These are phyloP conservation scores for Myocastor coypus DNA, from an alignment of 2,113 vertebrate genomes.

Conservation along the genomic window DNA sequence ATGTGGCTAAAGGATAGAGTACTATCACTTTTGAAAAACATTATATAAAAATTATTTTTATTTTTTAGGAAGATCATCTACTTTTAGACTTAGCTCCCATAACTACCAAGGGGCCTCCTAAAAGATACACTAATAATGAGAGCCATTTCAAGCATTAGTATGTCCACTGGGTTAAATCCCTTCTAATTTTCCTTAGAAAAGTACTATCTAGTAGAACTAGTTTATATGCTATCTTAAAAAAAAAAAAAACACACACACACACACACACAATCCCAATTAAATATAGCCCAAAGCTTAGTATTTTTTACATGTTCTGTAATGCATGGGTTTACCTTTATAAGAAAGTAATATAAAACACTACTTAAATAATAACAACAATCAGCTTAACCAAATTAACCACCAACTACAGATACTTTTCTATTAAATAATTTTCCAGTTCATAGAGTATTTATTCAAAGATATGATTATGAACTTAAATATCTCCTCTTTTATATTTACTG, in stretches of 20 bases:
- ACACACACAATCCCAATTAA: not conserved
- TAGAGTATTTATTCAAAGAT: conserved; percentile 81
- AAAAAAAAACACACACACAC: not conserved
- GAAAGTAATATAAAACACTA: conserved; percentile 83
- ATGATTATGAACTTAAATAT: conserved; percentile 73
- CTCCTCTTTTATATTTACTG: conserved; percentile 73
- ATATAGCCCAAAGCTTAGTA: conserved; percentile 35
- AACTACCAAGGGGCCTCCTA: conserved; percentile 34
- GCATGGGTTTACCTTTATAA: conserved; percentile 82
- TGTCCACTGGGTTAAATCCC: not conserved
- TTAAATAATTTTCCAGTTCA: conserved; percentile 73
- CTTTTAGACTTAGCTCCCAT: conserved; percentile 29
- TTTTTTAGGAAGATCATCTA: conserved; percentile 49
- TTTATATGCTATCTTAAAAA: conserved; percentile 30
- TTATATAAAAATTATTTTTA: conserved; percentile 57
- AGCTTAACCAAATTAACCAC: conserved; percentile 82
- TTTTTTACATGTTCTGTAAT: conserved; percentile 71
- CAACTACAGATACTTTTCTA: conserved; percentile 79
- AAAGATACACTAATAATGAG: not conserved
- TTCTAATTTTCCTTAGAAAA: conserved; percentile 31
- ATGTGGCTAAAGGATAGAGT: conserved; percentile 11
- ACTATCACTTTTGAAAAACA: conserved; percentile 58
- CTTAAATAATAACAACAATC: conserved; percentile 81
- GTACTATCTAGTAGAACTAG: not conserved
- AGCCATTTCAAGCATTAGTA: not conserved